Base-by-base conservation (phyloP, 1,140 invertebrate genomes). In the Ceratosolen fusciceps region DNA sequence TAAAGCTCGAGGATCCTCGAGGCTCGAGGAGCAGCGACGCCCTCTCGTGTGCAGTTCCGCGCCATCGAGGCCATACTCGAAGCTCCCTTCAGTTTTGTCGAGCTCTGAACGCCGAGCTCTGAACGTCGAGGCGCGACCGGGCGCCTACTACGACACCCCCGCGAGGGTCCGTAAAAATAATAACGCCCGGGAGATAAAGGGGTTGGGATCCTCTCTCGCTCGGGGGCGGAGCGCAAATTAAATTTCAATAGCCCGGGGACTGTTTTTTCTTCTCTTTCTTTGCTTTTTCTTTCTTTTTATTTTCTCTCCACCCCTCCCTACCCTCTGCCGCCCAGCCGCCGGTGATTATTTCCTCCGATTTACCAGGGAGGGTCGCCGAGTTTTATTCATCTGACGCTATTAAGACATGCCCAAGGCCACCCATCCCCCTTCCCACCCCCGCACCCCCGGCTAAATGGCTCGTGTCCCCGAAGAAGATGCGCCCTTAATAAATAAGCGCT, bases 1-100 rank as follows among this genome's bases (percentile, higher is more conserved):
- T 81, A 82, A 83, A 80, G 74, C 72, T 82, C 43, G 71, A 82
- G 81, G 71, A 58, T 58, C 56, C 77, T 80, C 74, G 79, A 67
- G 37, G 43, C 16, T 60, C 34, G 67, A 71, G 70, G 70, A 52
- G 74, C 52, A 60, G 65, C 24, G 19, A 76, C 74, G 56, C 74
- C 26, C 58, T 75, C 43, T 68, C 65, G 74, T 56, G 74, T 54
- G 62, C 47, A 60, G 67, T 71, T 29, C 77, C 34, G 49, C 71
- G 47, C 12, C 29, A 29, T 47, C 39, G 67, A 68, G 39, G 37
- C 39, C 26, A 47, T 29, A 68, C n/a, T 68, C 67, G 9, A 65
- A n/a, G 60, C 26, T 73, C 65, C 29, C 60, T 39, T 56, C 39
- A 67, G 72, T 34, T 43, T 60, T 58, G n/a, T n/a, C 58, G 58